Base-by-base conservation (phyloP, 2,113 vertebrate species). In the Pteropus alecto region DNA sequence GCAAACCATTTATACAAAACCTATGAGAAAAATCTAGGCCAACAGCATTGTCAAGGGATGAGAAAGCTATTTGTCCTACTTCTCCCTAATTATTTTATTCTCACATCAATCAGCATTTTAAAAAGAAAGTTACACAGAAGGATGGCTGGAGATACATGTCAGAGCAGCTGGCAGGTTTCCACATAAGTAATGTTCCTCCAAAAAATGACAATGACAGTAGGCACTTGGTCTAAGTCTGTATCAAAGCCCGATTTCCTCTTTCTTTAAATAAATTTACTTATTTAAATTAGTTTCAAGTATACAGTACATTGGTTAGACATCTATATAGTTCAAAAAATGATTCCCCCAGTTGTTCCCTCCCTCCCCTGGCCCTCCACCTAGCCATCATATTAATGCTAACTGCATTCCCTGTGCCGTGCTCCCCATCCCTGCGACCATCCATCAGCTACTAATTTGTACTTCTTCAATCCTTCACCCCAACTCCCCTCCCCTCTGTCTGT, bases 1-100 rank as follows among this genome's bases (percentile, higher is more conserved):
- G 24, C 41, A 89, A 81, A 87, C 38, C 26, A 41, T 51, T 63
- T 28, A 65, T 30, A 89, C 10, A 87, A 65, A 92, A 89, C 41
- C 65, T 26, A 19, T 58, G 18, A 19, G 70, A 38, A 68, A 91
- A 87, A 77, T 94, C 86, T 77, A 58, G 83, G 70, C 67, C 90
- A 96, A 22, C 24, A 41, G 22, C 38, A 14, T 92, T 94, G 78
- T 93, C 74, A 83, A 71, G 79, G 48, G 74, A 90, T 60, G 73
- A 96, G 60, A 70, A 92, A 91, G 68, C 76, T 67, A 7, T 83
- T 85, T 93, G 90, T 60, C 83, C 87, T 96, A 56, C 21, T 85
- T 81, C 78, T 94, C 90, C 38, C 38, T 92, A 46, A 81, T 96
- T 90, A 65, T 77, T 61, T 86, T 77, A 76, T 65, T 60, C 46